These are phyloP conservation scores for Trachelipus rathkii DNA, from an alignment of 1,140 invertebrate species.

Conservation along the genomic window DNA sequence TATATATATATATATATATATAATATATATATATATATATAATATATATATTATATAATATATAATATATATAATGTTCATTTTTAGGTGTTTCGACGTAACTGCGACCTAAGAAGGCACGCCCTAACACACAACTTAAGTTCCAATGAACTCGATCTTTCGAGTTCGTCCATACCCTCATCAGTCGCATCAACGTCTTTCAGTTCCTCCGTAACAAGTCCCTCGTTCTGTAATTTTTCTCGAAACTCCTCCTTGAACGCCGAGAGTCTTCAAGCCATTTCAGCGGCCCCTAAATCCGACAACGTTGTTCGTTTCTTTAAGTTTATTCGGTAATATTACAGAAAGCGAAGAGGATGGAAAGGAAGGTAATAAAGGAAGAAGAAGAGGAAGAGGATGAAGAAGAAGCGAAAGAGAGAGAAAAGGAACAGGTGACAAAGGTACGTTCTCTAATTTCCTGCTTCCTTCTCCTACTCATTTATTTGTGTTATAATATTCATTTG, in stretches of 20 bases:
- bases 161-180: background rate
- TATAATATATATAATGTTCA: too few species aligned
- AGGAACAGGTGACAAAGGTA: too few species aligned
- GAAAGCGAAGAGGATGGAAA: too few species aligned
- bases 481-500: background rate
- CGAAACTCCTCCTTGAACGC: background rate
- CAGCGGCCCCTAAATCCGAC: background rate
- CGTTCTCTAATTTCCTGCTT: background rate
- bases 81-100: slow-evolving; percentile 23
- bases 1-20: background rate
- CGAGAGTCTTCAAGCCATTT: background rate
- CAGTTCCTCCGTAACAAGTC: too few species aligned
- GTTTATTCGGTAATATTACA: too few species aligned
- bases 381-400: too few species aligned
- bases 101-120: slow-evolving; percentile 24
- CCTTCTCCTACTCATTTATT: background rate
- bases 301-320: too few species aligned
- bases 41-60: background rate
- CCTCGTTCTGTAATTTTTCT: background rate
- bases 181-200: background rate
- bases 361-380: too few species aligned
- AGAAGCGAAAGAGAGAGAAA: too few species aligned
- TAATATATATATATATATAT: slow-evolving; percentile 19
- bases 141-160: background rate
- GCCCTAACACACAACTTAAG: slow-evolving; percentile 22